Conservation (phyloP, 2,888 invertebrate genomes). For the Adela reaumurella region DNA sequence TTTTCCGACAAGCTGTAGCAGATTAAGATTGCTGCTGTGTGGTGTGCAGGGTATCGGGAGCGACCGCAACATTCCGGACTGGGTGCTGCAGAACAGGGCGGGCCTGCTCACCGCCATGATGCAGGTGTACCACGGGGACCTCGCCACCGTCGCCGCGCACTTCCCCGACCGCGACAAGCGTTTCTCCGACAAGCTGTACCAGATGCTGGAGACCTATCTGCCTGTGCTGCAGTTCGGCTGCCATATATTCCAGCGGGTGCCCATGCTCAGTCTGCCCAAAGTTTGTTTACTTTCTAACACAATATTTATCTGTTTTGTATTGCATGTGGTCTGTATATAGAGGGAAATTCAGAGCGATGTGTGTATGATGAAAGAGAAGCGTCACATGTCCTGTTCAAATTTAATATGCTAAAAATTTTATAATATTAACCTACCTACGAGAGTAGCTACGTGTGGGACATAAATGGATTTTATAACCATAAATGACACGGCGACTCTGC, state of each 20-base stretch:
- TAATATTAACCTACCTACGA: too few relatives aligned
- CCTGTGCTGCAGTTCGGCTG: conserved; percentile 81
- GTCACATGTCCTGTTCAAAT: too few relatives aligned
- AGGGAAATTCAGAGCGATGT: too few relatives aligned
- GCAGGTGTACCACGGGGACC: conserved; percentile 80
- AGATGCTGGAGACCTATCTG: conserved; percentile 85
- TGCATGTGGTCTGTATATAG: too few relatives aligned
- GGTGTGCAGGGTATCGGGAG: conserved; percentile 77
- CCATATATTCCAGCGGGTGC: conserved; percentile 79
- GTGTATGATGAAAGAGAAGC: too few relatives aligned
- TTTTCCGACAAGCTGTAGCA: not conserved
- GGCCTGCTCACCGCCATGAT: conserved; percentile 72
- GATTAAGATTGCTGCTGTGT: conserved; percentile 4
- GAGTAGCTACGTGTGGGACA: too few relatives aligned
- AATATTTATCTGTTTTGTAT: too few relatives aligned
- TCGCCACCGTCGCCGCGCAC: conserved; percentile 65
- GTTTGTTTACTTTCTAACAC: too few relatives aligned
- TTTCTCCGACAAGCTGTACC: conserved; percentile 73
- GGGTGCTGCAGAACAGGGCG: conserved; percentile 75
- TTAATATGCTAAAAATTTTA: too few relatives aligned
- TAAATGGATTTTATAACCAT: too few relatives aligned
- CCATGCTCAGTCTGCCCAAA: conserved; percentile 78
- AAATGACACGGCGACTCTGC: too few relatives aligned
- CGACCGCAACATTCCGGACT: conserved; percentile 80
- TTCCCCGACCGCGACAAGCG: conserved; percentile 51